Evolutionary conservation across 2,797 vertebrate species (phyloP).

Genomic region (Platalea minor): DNA sequence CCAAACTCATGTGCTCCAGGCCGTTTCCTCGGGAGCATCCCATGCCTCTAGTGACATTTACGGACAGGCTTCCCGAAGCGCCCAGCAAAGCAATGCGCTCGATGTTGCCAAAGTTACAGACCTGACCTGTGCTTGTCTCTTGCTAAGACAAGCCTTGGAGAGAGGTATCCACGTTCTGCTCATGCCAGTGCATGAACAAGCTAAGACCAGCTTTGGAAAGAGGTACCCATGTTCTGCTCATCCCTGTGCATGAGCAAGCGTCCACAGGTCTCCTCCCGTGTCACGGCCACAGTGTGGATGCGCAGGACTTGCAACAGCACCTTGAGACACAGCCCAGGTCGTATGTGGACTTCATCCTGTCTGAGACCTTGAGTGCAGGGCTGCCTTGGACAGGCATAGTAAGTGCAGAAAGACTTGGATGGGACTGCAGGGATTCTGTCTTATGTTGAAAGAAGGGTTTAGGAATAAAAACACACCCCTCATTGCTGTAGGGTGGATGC

Average conservation of each 20-base stretch:
- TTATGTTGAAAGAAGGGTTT: background rate
- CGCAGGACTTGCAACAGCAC: background rate
- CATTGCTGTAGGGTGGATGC: background rate
- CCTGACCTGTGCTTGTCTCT: background rate
- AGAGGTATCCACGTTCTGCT: accelerated
- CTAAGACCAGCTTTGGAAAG: background rate
- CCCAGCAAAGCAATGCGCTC: accelerated
- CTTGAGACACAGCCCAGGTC: accelerated
- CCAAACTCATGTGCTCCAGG: accelerated
- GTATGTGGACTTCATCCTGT: accelerated
- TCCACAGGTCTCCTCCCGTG: accelerated
- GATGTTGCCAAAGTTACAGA: accelerated
- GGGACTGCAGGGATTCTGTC: background rate
- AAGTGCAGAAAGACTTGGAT: accelerated
- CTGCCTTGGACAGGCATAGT: background rate
- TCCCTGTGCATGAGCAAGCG: accelerated
- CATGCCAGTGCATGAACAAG: accelerated
- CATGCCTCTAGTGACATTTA: background rate
- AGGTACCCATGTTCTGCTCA: accelerated
- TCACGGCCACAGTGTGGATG: accelerated
- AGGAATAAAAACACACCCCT: background rate
- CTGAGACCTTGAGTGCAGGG: background rate
- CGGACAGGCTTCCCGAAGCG: background rate
- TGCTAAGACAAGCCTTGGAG: background rate
- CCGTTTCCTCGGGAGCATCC: accelerated